phyloP scores from a whole-genome alignment of 2,113 vertebrate species.

The Genyomyrus donnyi region DNA sequence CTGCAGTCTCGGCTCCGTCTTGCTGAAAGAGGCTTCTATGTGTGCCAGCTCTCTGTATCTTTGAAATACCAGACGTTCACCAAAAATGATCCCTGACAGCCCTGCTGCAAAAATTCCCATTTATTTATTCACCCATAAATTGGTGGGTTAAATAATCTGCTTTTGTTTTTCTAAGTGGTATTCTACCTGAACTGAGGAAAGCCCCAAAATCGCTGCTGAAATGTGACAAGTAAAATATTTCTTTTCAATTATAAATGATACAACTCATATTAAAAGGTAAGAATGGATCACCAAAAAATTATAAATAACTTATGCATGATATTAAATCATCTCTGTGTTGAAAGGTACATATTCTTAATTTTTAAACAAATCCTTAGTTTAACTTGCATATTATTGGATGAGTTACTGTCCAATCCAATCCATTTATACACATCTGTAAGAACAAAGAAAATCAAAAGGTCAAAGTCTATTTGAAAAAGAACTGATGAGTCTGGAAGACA shows the following conservation, averaged over 20 bases:
- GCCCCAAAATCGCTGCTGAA: neutral
- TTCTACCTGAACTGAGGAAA: neutral
- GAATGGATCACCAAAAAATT: slow-evolving; percentile 28
- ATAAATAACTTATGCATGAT: neutral
- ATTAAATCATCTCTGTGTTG: neutral
- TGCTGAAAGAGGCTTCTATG: slow-evolving; percentile 39
- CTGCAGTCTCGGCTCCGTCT: slow-evolving; percentile 2
- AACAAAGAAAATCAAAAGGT: neutral
- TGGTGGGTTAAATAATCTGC: slow-evolving; percentile 41
- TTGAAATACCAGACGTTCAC: slow-evolving; percentile 35
- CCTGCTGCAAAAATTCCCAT: neutral
- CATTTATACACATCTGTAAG: neutral
- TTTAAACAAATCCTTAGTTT: slow-evolving; percentile 8
- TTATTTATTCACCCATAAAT: slow-evolving; percentile 22
- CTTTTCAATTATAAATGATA: slow-evolving; percentile 23
- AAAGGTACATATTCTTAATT: neutral
- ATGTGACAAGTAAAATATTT: slow-evolving; percentile 15
- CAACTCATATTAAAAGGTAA: slow-evolving; percentile 30
- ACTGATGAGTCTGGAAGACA: neutral
- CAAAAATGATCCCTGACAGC: slow-evolving; percentile 38
- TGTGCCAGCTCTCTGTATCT: slow-evolving; percentile 31
- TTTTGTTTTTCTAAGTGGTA: slow-evolving; percentile 9
- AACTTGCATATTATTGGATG: neutral
- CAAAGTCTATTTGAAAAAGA: neutral
- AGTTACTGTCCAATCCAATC: neutral